Evolutionary conservation across 2,888 invertebrate genomes (phyloP), one percentile per base, ranked within the genome.

Genomic region (Lasioglossum figueresi): DNA sequence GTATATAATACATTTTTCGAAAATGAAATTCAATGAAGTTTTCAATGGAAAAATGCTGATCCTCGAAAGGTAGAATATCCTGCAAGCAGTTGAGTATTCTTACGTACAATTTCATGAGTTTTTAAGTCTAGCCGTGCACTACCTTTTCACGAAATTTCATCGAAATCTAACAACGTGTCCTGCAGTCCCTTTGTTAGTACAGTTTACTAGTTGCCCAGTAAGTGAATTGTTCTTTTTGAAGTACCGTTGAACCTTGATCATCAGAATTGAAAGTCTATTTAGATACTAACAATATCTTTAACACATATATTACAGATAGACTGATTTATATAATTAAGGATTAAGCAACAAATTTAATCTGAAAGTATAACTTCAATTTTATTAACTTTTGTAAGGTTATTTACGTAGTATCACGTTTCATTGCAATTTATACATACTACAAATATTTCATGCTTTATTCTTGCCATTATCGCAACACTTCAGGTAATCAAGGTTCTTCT

Each of bases 401-500:
- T 19, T 48, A 23, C 5, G 37, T 45, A 34, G 23, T 19, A 27
- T 52, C n/a, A 34, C 2, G 19, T 78, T 48, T 10, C 19, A 45
- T 59, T 56, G 34, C 31, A 31, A 63, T 63, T 45, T 66, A 12
- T 19, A 27, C 77, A 59, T 5, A 45, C 1, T 72, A 75, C 6
- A 31, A 48, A 68, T 31, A 16, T 52, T 34, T 73, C 27, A 31
- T 19, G 68, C 19, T n/a, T 63, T 31, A 12, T 10, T 48, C 23
- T 37, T 31, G 40, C 48, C 71, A 1, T 56, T 37, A 56, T 83
- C 66, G 5, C 52, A 27, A 27, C 27, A 43, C 31, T 72, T 79
- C 75, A 0, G 79, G 76, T 84, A 83, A 79, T 83, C 84, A 83
- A 84, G 84, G 83, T 84, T 84, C 83, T 76, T 31, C 16, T 10